Evolutionary conservation across 2,113 vertebrate species (phyloP), one percentile per base, ranked within the genome.

Genomic region (Motacilla alba): DNA sequence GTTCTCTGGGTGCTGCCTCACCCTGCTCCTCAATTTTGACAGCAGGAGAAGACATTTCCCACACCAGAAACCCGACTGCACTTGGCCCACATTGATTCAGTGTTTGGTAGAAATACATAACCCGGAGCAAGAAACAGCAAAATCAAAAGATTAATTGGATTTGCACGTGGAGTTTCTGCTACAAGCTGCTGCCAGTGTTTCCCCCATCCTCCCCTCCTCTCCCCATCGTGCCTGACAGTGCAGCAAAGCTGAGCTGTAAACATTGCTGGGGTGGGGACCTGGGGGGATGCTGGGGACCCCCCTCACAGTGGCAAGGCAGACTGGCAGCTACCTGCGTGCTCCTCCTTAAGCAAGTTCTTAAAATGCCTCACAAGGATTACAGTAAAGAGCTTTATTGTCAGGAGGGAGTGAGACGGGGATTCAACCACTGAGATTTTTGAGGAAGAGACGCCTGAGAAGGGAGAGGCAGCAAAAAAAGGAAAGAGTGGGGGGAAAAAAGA

Each of bases 121-220:
- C 96, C 95, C 1, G 5, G 60, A 91, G 96, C 94, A 82, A 96
- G 63, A 87, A 77, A 47, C 49, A 35, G 84, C 52, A 77, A 91
- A 95, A 92, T 91, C 93, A 90, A 90, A 96, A 94, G 90, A 94
- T 95, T 91, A 95, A 96, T 94, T 96, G 93, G 94, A 94, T 96
- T 95, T 84, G 69, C 93, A 95, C 72, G 6, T 84, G 76, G 90
- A 93, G 62, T 78, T 90, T 63, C 69, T 82, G 70, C 68, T 93
- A 87, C 83, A 82, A 95, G 78, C 69, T 69, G 39, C 64, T 84
- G 80, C 60, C 23, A 30, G 9, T 46, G 85, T 43, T 63, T 10
- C 1, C 0, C 12, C 6, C 3, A 7, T 3, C 6, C 15, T 53
- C 49, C 58, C 23, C 70, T 76, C 55, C 37, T 49, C 62, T 83